Evolutionary conservation across 2,888 invertebrate species (phyloP).

Genomic region (Autographa pulchrina): DNA sequence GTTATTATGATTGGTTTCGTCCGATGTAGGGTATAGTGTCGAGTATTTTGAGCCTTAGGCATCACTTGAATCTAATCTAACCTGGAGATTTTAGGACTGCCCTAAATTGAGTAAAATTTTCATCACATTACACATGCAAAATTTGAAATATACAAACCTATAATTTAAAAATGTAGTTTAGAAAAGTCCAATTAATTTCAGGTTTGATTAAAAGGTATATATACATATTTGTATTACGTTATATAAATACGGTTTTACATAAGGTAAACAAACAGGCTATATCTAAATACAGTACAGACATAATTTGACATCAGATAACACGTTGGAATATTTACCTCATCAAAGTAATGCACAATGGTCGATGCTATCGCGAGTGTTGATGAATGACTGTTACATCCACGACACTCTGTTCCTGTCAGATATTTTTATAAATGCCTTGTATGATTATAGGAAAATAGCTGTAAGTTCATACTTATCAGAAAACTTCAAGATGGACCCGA

Average conservation of each 20-base stretch:
- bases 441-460: too few species aligned
- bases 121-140: too few species aligned
- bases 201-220: too few species aligned
- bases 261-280: neutral
- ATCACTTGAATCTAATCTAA: neutral
- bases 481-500: too few species aligned
- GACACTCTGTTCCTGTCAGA: neutral
- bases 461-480: too few species aligned
- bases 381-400: neutral
- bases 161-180: too few species aligned
- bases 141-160: too few species aligned
- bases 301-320: neutral
- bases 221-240: too few species aligned
- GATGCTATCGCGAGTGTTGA: constrained; percentile 3
- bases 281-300: neutral
- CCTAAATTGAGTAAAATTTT: neutral
- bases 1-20: constrained; percentile 6
- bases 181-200: too few species aligned
- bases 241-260: neutral
- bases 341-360: constrained; percentile 4
- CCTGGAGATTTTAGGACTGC: neutral
- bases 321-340: constrained; percentile 3
- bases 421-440: too few species aligned
- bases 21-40: too few species aligned
- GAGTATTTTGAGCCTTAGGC: neutral